Evolutionary conservation across 2,888 invertebrate genomes (phyloP), one percentile per base, ranked within the genome.

Genomic region (Esperia sulphurella): DNA sequence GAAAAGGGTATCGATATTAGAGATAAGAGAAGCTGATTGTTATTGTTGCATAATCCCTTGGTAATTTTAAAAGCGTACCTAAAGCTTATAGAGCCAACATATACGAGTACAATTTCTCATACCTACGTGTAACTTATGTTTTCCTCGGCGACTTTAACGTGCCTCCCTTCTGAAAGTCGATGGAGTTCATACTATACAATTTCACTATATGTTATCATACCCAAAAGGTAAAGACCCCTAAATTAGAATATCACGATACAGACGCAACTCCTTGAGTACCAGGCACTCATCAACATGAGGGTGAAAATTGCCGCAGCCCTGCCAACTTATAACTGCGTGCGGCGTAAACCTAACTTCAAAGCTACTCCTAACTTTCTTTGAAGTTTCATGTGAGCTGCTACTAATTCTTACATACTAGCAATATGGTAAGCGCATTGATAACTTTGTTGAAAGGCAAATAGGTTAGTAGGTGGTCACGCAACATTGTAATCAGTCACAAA

Each of bases 401-500:
- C 41, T n/a, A 2, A n/a, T 41, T 21, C 41, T 41, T 41, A 9
- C 10, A 10, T 28, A 41, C 5, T 31, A 43, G 31, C 14, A 33
- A 21, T 14, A 39, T 3, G 7, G 39, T 39, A 14, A 41, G 30
- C 37, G 50, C 49, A 39, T 40, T 30, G 43, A 53, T 44, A 58
- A 58, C 43, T 58, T 51, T 60, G 61, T 57, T 56, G 54, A 30
- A 14, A 37, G 13, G 38, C 29, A 33, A 33, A 9, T 33, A 14
- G 43, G 47, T 14, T 38, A 42, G 41, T 30, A 28, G 43, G 44
- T 43, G 44, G 54, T 49, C 65, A 64, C 63, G 61, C 63, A 49
- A 65, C 37, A 39, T 33, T 43, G 49, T 49, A 48, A 62, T 59
- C 58, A 55, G 45, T 58, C 58, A 55, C 55, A 54, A 57, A 59